Evolutionary conservation across 1,140 invertebrate genomes (phyloP), one percentile per base, ranked within the genome.

Genomic region (Phocides pigmalion): DNA sequence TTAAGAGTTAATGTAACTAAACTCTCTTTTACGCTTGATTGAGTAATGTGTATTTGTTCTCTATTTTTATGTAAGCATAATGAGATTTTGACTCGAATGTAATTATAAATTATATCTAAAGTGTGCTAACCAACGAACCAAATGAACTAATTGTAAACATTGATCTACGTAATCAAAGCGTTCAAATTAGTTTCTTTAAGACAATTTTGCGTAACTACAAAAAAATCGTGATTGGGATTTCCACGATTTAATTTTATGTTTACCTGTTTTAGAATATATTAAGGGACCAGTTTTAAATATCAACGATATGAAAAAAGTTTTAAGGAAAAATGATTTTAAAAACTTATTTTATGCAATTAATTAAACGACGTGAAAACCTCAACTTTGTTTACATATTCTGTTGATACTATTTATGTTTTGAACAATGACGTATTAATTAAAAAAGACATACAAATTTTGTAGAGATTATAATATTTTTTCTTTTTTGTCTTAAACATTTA

Each of bases 11-110:
- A n/a, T 32, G 8, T 11, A 32, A n/a, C n/a, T 32, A 3, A 32
- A 32, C 28, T 11, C 28, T 32, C 8, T 14, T 39, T 14, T 12
- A 14, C 35, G 12, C 12, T 39, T 12, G 35, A 39, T 39, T 39
- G 35, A 14, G 3, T 39, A 39, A 39, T 39, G 8, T n/a, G 12
- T 39, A 39, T 39, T 39, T 39, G 35, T 3, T 14, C 35, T 39
- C 12, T 39, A 39, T 39, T 39, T 39, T 39, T 39, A 39, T 39
- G 35, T 39, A 39, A 39, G 35, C n/a, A 11, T 14, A 39, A 39
- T 39, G 12, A 39, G 35, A 39, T 14, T 39, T 39, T 39, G 35
- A 4, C 4, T 39, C 12, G 12, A 14, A 14, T 1, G 35, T 14
- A 14, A 39, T 39, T 39, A 39, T 39, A 39, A 39, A 14, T 39